Percentiles rank a stretch among this genome's conserved stretches.
Evolutionary conservation across 2,888 invertebrate species (phyloP).

Genomic region (Laspeyria flexula): DNA sequence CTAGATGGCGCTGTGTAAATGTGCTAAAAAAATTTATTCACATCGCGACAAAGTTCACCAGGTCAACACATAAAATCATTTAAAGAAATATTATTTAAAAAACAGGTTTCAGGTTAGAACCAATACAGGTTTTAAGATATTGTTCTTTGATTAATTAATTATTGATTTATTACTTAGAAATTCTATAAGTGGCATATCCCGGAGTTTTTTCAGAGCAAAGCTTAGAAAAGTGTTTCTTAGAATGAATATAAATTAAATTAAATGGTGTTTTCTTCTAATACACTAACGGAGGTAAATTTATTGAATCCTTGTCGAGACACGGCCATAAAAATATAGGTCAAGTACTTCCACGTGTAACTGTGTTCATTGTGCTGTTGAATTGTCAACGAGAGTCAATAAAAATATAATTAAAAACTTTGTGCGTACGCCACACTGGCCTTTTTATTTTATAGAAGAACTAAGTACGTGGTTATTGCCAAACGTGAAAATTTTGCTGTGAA

Average conservation of each 20-base stretch:
- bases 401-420: conserved; percentile 30
- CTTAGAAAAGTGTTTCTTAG: not conserved
- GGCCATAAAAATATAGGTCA: conserved; percentile 38
- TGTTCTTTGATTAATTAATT: no score
- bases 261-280: conserved; percentile 1
- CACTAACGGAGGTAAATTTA: not conserved
- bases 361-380: conserved; percentile 16
- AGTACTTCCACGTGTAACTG: conserved; percentile 14
- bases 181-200: no score
- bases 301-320: conserved; percentile 11
- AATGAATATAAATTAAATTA: conserved; percentile 1
- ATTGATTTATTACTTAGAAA: no score
- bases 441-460: conserved; percentile 1
- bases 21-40: no score
- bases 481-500: no score
- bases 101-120: no score
- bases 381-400: conserved; percentile 33
- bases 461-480: no score
- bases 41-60: no score
- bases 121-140: no score
- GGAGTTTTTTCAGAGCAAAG: not conserved
- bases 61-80: no score
- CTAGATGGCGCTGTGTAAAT: no score
- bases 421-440: not conserved
- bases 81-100: no score